Evolutionary conservation across 2,888 invertebrate species (phyloP).

Genomic region (Andrena praecox): DNA sequence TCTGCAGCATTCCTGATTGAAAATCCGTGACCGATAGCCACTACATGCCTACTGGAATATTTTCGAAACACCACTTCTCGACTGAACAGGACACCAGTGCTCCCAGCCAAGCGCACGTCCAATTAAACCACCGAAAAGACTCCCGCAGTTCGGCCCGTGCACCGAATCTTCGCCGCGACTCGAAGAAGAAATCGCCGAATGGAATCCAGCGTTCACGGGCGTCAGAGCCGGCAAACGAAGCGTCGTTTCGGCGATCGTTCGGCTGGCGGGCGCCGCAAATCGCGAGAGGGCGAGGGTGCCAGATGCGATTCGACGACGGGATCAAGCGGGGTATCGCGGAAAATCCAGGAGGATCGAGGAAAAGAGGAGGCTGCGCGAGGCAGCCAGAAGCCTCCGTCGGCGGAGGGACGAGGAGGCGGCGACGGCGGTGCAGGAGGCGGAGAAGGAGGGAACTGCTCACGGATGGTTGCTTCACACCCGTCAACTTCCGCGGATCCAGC

Average conservation of each 20-base stretch:
- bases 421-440: slow-evolving; percentile 36
- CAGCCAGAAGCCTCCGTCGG: slow-evolving; percentile 40
- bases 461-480: slow-evolving; percentile 78
- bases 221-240: slow-evolving; percentile 18
- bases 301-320: slow-evolving; percentile 52
- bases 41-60: no score
- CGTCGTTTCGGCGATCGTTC: slow-evolving; percentile 25
- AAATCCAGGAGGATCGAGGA: slow-evolving; percentile 29
- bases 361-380: slow-evolving; percentile 45
- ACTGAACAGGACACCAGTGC: no score
- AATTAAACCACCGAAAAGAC: not conserved
- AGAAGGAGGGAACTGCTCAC: slow-evolving; percentile 61
- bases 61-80: no score
- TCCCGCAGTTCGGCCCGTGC: not conserved
- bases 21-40: no score
- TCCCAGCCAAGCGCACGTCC: no score
- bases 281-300: slow-evolving; percentile 21
- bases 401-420: slow-evolving; percentile 39
- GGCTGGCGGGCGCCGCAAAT: slow-evolving; percentile 18
- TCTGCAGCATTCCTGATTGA: no score
- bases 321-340: slow-evolving; percentile 52
- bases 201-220: not conserved
- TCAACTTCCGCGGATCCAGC: slow-evolving; percentile 80
- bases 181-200: not conserved
- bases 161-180: not conserved